phyloP scores from a whole-genome alignment of 1,140 invertebrate species.

The Drosophila asahinai region DNA sequence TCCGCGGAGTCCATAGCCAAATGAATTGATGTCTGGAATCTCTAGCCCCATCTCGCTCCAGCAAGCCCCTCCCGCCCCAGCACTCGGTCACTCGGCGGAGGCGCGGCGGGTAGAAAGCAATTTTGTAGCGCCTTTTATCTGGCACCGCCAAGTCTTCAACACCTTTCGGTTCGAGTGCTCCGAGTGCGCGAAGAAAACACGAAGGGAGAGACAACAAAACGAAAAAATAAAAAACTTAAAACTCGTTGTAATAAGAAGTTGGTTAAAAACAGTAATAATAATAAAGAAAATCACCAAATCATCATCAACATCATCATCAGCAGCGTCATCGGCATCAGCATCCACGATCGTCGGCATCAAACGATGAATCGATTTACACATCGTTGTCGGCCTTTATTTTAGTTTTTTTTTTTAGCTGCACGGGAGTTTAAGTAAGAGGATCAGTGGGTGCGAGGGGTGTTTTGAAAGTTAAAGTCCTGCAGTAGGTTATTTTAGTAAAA shows the following conservation, averaged over 20 bases:
- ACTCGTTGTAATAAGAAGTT: constrained; percentile 82
- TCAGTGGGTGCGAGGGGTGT: constrained; percentile 9
- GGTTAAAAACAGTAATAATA: constrained; percentile 83
- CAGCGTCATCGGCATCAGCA: constrained; percentile 28
- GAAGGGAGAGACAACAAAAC: constrained; percentile 30
- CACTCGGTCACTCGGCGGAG: constrained; percentile 24
- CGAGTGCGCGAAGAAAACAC: constrained; percentile 36
- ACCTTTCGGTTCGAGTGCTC: constrained; percentile 75
- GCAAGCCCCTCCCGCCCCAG: not conserved
- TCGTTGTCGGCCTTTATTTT: constrained; percentile 46
- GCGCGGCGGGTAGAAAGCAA: constrained; percentile 64
- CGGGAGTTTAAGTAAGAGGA: constrained; percentile 2
- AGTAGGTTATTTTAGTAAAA: not conserved
- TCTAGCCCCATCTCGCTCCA: constrained; percentile 15
- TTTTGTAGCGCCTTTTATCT: constrained; percentile 83
- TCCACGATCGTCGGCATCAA: constrained; percentile 65
- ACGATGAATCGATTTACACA: constrained; percentile 81
- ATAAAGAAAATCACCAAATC: constrained; percentile 83
- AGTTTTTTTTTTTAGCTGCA: constrained; percentile 15
- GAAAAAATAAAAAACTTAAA: constrained; percentile 53
- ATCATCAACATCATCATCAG: constrained; percentile 76
- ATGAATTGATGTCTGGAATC: constrained; percentile 54
- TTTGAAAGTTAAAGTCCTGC: not conserved
- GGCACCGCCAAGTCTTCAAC: constrained; percentile 82
- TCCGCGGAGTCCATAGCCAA: constrained; percentile 47